Percentiles rank a stretch among this genome's conserved stretches.
phyloP scores from a whole-genome alignment of 2,888 invertebrate genomes.

The Tinea pellionella region DNA sequence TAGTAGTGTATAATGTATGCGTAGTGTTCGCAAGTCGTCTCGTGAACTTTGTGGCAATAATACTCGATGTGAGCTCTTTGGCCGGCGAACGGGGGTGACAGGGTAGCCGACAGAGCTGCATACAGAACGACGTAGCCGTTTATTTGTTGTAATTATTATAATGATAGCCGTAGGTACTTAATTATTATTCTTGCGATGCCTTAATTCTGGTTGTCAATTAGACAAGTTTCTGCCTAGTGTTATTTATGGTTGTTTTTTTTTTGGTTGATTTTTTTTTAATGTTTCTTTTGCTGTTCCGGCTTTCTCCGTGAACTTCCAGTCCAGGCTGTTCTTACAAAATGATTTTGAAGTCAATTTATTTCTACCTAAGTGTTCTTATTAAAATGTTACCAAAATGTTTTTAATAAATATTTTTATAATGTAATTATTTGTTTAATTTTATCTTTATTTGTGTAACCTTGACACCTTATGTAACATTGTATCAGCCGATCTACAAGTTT shows the following conservation, averaged over 20 bases:
- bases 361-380: constrained; percentile 73
- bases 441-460: neutral
- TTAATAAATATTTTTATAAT: constrained; percentile 73
- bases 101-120: neutral
- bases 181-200: constrained; percentile 72
- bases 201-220: constrained; percentile 73
- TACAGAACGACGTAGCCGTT: constrained; percentile 27
- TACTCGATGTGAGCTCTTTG: constrained; percentile 46
- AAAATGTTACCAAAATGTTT: constrained; percentile 73
- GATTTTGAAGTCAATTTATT: constrained; percentile 71
- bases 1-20: constrained; percentile 27
- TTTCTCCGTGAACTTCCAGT: constrained; percentile 69
- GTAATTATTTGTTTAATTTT: constrained; percentile 44
- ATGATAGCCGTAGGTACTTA: constrained; percentile 71
- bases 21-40: neutral
- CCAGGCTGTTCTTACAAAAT: constrained; percentile 71
- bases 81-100: neutral
- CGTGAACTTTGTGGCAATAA: constrained; percentile 50
- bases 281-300: constrained; percentile 60
- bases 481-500: neutral
- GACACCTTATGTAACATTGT: neutral
- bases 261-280: constrained; percentile 41
- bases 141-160: constrained; percentile 64
- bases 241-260: constrained; percentile 64
- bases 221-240: constrained; percentile 69